phyloP scores from a whole-genome alignment of 1,140 invertebrate species.

The Chrysoperla carnea region DNA sequence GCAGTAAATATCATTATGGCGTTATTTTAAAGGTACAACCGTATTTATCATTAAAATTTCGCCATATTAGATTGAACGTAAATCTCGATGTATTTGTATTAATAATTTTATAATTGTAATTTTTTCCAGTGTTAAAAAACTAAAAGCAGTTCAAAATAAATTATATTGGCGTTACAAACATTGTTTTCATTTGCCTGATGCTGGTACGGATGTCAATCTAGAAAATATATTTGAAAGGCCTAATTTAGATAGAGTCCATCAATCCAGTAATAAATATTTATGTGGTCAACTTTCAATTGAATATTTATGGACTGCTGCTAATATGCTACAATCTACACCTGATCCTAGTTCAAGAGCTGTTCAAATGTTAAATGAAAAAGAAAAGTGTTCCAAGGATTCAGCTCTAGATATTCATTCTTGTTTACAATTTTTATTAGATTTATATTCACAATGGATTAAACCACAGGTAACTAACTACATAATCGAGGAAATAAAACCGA shows the following conservation, averaged over 20 bases:
- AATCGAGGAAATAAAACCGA: too few relatives aligned
- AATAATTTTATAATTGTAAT: background rate
- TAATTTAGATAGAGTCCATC: background rate
- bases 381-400: constrained; percentile 23
- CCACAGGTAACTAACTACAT: constrained; percentile 23
- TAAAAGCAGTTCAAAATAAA: constrained; percentile 12
- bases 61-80: too few relatives aligned
- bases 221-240: background rate
- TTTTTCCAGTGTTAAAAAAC: constrained; percentile 11
- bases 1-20: too few relatives aligned
- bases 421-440: constrained; percentile 66
- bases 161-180: constrained; percentile 12
- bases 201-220: background rate
- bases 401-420: constrained; percentile 72
- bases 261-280: constrained; percentile 16
- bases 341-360: constrained; percentile 15
- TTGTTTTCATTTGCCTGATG: background rate
- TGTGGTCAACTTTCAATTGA: constrained; percentile 30
- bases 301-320: constrained; percentile 15
- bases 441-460: constrained; percentile 58
- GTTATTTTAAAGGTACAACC: too few relatives aligned
- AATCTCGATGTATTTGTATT: too few relatives aligned
- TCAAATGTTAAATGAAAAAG: constrained; percentile 19
- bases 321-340: constrained; percentile 7
- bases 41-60: too few relatives aligned